phyloP scores from a whole-genome alignment of 1,140 invertebrate genomes.

The Leptonema lineaticorne region DNA sequence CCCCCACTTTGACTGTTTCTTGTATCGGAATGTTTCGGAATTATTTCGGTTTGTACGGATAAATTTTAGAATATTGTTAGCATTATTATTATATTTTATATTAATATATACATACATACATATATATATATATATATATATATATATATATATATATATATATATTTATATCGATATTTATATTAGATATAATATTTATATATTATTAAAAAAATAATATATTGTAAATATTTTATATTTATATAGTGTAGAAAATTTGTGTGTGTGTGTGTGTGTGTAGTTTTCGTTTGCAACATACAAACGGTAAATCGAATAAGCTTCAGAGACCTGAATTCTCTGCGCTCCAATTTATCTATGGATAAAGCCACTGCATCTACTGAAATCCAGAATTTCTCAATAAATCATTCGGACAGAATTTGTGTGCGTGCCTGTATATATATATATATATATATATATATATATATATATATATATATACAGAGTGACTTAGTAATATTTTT shows the following conservation, averaged over 20 bases:
- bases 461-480: no score
- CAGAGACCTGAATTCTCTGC: slow-evolving; percentile 11
- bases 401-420: slow-evolving; percentile 17
- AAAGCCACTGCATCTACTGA: slow-evolving; percentile 19
- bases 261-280: neutral
- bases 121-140: neutral
- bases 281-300: slow-evolving; percentile 3
- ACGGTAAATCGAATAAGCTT: slow-evolving; percentile 14
- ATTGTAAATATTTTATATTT: no score
- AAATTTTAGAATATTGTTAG: neutral
- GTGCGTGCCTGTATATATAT: slow-evolving; percentile 5
- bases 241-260: no score
- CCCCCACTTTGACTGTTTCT: no score
- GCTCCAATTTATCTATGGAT: slow-evolving; percentile 20
- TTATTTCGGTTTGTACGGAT: neutral
- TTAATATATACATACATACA: neutral
- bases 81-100: neutral
- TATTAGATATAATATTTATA: no score
- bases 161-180: no score
- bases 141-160: no score
- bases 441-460: no score
- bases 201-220: no score
- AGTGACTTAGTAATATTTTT: neutral
- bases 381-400: slow-evolving; percentile 18
- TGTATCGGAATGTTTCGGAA: no score